phyloP scores from a whole-genome alignment of 92 coral and sea anemone species.

The Palythoa grandis region DNA sequence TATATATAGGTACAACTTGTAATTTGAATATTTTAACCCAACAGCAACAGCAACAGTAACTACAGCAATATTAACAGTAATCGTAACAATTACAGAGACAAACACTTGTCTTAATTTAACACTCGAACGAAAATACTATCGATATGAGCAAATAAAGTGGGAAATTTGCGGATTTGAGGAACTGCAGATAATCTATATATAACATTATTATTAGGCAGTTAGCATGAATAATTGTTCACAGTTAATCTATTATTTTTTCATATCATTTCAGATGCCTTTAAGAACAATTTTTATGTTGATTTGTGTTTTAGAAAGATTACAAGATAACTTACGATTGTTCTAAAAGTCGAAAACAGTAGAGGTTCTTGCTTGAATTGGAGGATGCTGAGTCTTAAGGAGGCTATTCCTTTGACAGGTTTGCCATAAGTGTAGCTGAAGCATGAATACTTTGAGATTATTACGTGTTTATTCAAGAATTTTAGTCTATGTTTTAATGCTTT shows the following conservation, averaged over 20 bases:
- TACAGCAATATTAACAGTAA: not conserved
- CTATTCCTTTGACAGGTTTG: constrained; percentile 69
- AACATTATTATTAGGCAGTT: too few relatives aligned
- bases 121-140: too few relatives aligned
- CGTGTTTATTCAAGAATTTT: not conserved
- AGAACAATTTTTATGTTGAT: too few relatives aligned
- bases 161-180: too few relatives aligned
- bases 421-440: constrained; percentile 78
- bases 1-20: not conserved
- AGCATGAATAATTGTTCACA: too few relatives aligned
- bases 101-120: too few relatives aligned
- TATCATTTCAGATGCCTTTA: too few relatives aligned
- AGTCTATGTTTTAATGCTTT: not conserved
- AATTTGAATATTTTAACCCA: not conserved
- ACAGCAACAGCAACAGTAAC: not conserved
- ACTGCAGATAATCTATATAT: too few relatives aligned
- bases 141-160: too few relatives aligned
- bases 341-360: constrained; percentile 24
- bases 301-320: too few relatives aligned
- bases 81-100: not conserved
- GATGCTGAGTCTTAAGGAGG: constrained; percentile 50
- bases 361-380: constrained; percentile 63
- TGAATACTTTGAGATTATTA: not conserved
- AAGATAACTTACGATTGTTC: constrained; percentile 50
- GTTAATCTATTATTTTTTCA: too few relatives aligned